phyloP scores from a whole-genome alignment of 2,888 invertebrate genomes.

The Xylota segnis region DNA sequence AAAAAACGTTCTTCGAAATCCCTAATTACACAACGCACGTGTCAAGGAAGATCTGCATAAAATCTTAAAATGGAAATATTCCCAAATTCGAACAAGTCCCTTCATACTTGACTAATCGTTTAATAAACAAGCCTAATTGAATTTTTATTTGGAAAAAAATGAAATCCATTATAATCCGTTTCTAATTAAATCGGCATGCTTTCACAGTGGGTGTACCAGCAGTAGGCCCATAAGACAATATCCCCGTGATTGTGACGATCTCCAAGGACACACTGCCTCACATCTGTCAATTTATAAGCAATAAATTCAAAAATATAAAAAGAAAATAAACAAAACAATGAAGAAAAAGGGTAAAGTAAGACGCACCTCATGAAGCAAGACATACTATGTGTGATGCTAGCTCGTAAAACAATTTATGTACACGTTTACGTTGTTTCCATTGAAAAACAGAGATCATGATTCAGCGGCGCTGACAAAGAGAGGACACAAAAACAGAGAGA shows the following conservation, averaged over 20 bases:
- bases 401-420: constrained; percentile 31
- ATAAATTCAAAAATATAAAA: neutral
- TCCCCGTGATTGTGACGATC: neutral
- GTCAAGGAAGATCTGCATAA: neutral
- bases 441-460: constrained; percentile 7
- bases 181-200: constrained; percentile 8
- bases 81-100: neutral
- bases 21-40: constrained; percentile 9
- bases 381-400: neutral
- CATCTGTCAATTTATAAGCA: neutral
- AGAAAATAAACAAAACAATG: neutral
- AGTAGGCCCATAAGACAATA: too few relatives aligned
- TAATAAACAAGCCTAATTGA: constrained; percentile 21
- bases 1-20: neutral
- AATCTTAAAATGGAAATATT: neutral
- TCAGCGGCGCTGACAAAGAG: constrained; percentile 16
- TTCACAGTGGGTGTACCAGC: neutral
- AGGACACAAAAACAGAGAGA: neutral
- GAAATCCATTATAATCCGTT: neutral
- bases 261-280: neutral
- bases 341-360: neutral
- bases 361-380: neutral
- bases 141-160: neutral
- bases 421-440: constrained; percentile 5
- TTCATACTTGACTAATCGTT: constrained; percentile 19